A percentile compares a stretch with the other conserved stretches of the same genome.
Conservation (phyloP, 2,113 vertebrate species). For the Platysternon megacephalum region DNA sequence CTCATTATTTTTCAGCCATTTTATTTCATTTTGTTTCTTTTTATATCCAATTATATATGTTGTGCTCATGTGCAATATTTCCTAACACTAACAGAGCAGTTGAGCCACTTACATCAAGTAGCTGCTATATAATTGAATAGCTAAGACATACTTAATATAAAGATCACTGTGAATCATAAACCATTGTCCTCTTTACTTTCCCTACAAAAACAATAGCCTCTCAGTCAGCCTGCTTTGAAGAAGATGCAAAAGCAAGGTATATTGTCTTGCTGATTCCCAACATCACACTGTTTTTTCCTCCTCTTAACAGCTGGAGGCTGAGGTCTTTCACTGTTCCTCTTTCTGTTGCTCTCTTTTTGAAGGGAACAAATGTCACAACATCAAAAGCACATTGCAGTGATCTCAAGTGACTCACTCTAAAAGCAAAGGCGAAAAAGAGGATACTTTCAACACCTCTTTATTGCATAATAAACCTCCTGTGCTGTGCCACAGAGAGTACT, state of each 20-base stretch:
- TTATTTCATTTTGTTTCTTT: background rate
- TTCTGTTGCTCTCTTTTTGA: background rate
- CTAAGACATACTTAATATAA: slow-evolving; percentile 45
- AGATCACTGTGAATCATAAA: slow-evolving; percentile 48
- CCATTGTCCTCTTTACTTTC: slow-evolving; percentile 60
- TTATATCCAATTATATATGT: background rate
- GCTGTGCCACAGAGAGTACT: slow-evolving; percentile 21
- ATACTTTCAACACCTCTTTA: slow-evolving; percentile 13
- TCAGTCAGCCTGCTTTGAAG: slow-evolving; percentile 61
- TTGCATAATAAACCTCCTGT: slow-evolving; percentile 44
- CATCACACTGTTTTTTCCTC: slow-evolving; percentile 42
- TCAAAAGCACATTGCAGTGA: slow-evolving; percentile 38
- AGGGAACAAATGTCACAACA: slow-evolving; percentile 37
- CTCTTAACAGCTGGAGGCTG: slow-evolving; percentile 53
- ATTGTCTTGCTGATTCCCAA: slow-evolving; percentile 50
- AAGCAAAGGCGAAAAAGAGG: background rate
- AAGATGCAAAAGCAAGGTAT: slow-evolving; percentile 24
- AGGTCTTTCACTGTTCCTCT: slow-evolving; percentile 37
- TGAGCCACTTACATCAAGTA: background rate
- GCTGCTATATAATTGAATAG: background rate
- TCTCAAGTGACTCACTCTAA: slow-evolving; percentile 25
- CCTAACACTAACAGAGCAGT: background rate
- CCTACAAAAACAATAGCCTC: slow-evolving; percentile 58
- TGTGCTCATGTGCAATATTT: background rate
- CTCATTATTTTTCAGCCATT: background rate